These are phyloP conservation scores for Heteronetta atricapilla DNA, from an alignment of 2,113 vertebrate species.

Conservation along the genomic window DNA sequence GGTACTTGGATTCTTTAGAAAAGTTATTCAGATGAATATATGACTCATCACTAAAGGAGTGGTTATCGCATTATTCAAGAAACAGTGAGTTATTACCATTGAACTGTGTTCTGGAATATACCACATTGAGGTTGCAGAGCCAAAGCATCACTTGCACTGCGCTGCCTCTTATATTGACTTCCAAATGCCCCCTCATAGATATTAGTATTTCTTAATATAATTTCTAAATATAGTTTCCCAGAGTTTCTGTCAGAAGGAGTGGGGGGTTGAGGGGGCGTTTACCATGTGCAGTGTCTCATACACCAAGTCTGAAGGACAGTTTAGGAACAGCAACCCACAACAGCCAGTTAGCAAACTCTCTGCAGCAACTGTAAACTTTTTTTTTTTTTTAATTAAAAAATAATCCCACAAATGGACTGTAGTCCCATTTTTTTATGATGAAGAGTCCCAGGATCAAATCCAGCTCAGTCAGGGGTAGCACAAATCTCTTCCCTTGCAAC, in stretches of 20 bases:
- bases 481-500: neutral
- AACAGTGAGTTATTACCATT: neutral
- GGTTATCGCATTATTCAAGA: neutral
- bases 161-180: neutral
- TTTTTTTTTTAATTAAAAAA: neutral
- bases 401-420: neutral
- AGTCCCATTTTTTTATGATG: neutral
- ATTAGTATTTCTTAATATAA: neutral
- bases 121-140: neutral
- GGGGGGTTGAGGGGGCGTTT: neutral
- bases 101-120: neutral
- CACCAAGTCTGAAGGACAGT: neutral
- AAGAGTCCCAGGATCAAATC: neutral
- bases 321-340: neutral
- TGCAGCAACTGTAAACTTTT: neutral
- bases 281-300: neutral
- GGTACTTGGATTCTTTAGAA: neutral
- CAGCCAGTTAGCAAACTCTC: neutral
- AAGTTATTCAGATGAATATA: neutral
- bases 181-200: neutral
- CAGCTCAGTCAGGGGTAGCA: neutral
- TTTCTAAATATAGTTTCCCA: neutral
- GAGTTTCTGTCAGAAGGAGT: neutral
- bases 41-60: neutral
- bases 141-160: neutral